phyloP scores from a whole-genome alignment of 2,113 vertebrate genomes.

The Bujurquina vittata region DNA sequence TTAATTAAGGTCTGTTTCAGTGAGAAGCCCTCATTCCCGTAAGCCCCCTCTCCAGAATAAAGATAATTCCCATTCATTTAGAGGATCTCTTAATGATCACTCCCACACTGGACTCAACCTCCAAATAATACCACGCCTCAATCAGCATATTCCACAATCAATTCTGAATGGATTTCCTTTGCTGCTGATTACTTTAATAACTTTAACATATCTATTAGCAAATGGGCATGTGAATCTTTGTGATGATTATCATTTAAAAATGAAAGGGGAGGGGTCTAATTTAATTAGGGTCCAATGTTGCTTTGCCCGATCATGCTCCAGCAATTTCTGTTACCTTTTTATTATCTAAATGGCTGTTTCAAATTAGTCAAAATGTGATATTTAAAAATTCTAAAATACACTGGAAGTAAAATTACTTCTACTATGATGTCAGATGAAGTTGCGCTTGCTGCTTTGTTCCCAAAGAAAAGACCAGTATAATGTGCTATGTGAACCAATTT shows the following conservation, averaged over 20 bases:
- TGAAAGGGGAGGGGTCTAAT: conserved; percentile 59
- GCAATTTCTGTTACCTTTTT: conserved; percentile 47
- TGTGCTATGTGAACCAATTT: conserved; percentile 51
- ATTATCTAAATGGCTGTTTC: conserved; percentile 63
- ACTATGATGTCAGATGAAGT: conserved; percentile 37
- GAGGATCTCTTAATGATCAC: conserved; percentile 74
- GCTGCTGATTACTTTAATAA: conserved; percentile 77
- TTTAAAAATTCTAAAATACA: conserved; percentile 20
- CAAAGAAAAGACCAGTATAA: conserved; percentile 45
- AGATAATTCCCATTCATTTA: conserved; percentile 75
- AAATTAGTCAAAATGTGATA: conserved; percentile 22
- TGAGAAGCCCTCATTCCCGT: conserved; percentile 62
- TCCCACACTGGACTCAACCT: conserved; percentile 74
- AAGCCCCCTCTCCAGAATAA: conserved; percentile 69
- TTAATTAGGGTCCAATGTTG: conserved; percentile 64
- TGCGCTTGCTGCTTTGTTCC: conserved; percentile 44
- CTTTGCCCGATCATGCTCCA: conserved; percentile 43
- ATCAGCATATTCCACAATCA: conserved; percentile 79
- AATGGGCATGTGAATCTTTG: conserved; percentile 67
- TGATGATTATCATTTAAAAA: conserved; percentile 69
- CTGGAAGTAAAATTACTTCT: conserved; percentile 33
- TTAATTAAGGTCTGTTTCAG: conserved; percentile 72
- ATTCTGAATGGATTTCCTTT: conserved; percentile 74
- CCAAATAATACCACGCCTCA: conserved; percentile 72
- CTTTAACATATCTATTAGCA: conserved; percentile 74